Evolutionary conservation across 2,888 invertebrate species (phyloP).

Genomic region (Celastrina argiolus): DNA sequence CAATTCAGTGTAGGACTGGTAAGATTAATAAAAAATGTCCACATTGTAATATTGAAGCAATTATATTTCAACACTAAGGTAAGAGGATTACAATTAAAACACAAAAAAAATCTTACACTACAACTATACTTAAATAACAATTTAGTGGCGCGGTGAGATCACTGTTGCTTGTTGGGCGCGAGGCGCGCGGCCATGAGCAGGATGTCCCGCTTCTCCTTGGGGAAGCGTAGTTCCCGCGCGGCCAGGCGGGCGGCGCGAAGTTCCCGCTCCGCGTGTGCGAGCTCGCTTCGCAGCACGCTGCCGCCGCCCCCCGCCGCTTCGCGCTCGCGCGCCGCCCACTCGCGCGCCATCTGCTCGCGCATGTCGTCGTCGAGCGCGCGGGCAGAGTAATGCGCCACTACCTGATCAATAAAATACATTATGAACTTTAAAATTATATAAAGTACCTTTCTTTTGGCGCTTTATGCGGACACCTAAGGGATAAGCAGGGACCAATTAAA

Average conservation of each 20-base stretch:
- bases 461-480: no score
- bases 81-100: constrained; percentile 47
- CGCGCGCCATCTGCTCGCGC: constrained; percentile 96
- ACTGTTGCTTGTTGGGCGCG: constrained; percentile 71
- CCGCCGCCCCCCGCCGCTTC: constrained; percentile 53
- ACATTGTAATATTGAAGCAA: constrained; percentile 13
- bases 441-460: no score
- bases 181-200: constrained; percentile 94
- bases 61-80: constrained; percentile 15
- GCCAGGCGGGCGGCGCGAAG: constrained; percentile 90
- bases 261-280: constrained; percentile 91
- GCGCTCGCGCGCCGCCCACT: constrained; percentile 89
- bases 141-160: constrained; percentile 55
- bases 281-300: constrained; percentile 87
- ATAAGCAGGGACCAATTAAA: no score
- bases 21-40: not conserved
- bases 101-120: constrained; percentile 51
- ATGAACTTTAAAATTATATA: not conserved
- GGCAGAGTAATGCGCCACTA: constrained; percentile 94
- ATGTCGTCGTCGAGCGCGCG: constrained; percentile 95
- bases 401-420: not conserved
- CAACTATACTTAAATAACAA: constrained; percentile 69
- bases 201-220: constrained; percentile 97
- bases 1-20: not conserved
- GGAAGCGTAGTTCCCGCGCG: constrained; percentile 93